phyloP scores from a whole-genome alignment of 2,113 vertebrate genomes.

The Eulemur rufifrons region DNA sequence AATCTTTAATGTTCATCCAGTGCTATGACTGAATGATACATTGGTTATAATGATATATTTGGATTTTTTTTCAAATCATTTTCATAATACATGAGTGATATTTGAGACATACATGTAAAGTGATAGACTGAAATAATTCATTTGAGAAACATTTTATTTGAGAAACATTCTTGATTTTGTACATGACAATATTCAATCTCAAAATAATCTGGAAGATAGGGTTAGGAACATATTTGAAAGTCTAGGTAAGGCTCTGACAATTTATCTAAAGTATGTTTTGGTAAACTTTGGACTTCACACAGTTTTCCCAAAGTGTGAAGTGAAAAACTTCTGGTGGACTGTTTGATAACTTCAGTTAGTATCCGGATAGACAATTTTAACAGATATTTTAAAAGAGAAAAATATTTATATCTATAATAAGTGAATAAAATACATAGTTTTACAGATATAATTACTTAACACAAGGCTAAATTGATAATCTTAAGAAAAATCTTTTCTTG shows the following conservation, averaged over 20 bases:
- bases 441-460: not conserved
- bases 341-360: not conserved
- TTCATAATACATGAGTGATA: not conserved
- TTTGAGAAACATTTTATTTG: slow-evolving; percentile 23
- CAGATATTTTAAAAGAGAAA: not conserved
- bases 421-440: not conserved
- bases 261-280: not conserved
- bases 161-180: not conserved
- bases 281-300: not conserved
- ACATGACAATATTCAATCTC: not conserved
- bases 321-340: not conserved
- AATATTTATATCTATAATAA: not conserved
- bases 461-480: not conserved
- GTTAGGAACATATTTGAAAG: not conserved
- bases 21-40: not conserved
- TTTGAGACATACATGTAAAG: not conserved
- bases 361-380: not conserved
- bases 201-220: not conserved
- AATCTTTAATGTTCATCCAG: not conserved
- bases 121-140: not conserved
- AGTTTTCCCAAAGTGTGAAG: not conserved
- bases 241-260: not conserved
- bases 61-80: not conserved
- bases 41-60: not conserved
- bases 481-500: not conserved